phyloP scores from a whole-genome alignment of 2,113 vertebrate genomes.

The Rhagologus leucostigma region DNA sequence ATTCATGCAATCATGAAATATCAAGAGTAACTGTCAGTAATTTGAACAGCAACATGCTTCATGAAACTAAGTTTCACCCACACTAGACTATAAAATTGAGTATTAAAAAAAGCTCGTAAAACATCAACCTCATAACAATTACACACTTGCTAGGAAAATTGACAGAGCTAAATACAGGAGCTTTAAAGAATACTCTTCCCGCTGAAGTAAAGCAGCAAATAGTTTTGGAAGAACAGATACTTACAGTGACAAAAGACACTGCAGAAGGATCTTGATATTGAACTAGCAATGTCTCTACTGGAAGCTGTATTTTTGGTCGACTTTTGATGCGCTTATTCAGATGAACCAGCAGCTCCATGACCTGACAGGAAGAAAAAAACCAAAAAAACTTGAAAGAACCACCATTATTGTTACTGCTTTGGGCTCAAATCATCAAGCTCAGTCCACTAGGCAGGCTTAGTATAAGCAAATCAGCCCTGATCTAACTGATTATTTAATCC shows the following conservation, averaged over 20 bases:
- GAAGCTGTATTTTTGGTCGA: conserved; percentile 93
- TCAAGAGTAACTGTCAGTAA: neutral
- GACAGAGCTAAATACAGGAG: neutral
- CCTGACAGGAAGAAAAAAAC: conserved; percentile 67
- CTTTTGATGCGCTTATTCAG: conserved; percentile 98
- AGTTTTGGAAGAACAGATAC: neutral
- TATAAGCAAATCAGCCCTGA: neutral
- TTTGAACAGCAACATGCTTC: neutral
- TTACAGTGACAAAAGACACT: conserved; percentile 96
- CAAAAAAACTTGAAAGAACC: neutral
- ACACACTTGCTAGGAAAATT: neutral
- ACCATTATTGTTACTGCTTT: neutral
- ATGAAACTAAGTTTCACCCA: neutral
- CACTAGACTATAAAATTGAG: neutral
- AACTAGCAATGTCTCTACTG: conserved; percentile 94
- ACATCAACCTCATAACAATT: neutral
- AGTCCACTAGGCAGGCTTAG: neutral
- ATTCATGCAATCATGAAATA: neutral
- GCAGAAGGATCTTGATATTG: conserved; percentile 98
- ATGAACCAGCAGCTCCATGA: conserved; percentile 97
- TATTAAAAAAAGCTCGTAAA: neutral
- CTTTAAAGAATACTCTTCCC: neutral
- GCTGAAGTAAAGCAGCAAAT: neutral
- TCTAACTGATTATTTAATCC: neutral
- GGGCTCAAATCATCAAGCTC: neutral